Evolutionary conservation across 23 tunicate species (phyloP), one percentile per base, ranked within the genome.

Genomic region (Trididemnum nubilum): DNA sequence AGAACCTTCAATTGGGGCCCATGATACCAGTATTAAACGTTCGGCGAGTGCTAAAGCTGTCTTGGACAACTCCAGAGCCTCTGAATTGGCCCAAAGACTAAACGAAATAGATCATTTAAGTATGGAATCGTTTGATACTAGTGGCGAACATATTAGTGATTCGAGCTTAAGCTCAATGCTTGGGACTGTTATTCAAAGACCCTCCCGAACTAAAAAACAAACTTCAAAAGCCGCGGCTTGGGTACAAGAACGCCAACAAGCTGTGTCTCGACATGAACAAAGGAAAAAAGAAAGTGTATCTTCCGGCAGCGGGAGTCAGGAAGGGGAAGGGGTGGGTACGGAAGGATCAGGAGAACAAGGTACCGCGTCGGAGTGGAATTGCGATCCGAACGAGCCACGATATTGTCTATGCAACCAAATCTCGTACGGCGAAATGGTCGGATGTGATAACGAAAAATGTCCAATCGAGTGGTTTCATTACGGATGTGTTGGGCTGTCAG

Each of bases 401-500:
- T 92, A 92, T 61, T 92, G 97, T 38, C 60, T 92, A 1, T 92
- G 97, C 67, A 92, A 92, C 71, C 97, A 92, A 34, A 88, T 92
- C 2, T 92, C 97, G 22, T 92, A 92, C 39, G 97, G 97, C 34
- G 97, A 86, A 38, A 92, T 92, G 97, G 97, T 92, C 2, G 97
- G 97, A 0, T 92, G 97, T 77, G 97, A 92, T 51, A 92, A 92
- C 72, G 84, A 82, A 9, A 86, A 95, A 72, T 95, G 99, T 51
- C 73, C 99, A 64, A 86, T 95, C 35, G 99, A 95, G 52, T 95
- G 99, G 99, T 95, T 95, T 63, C 99, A 95, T 82, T 95, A 90
- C 69, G 99, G 91, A 15, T 95, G 99, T 64, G 99, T 95, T 31
- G 88, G 86, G 1, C 50, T 95, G 63, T 63, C 79, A 7, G 88